phyloP scores from a whole-genome alignment of 2,888 invertebrate species.

The Diogma glabrata region DNA sequence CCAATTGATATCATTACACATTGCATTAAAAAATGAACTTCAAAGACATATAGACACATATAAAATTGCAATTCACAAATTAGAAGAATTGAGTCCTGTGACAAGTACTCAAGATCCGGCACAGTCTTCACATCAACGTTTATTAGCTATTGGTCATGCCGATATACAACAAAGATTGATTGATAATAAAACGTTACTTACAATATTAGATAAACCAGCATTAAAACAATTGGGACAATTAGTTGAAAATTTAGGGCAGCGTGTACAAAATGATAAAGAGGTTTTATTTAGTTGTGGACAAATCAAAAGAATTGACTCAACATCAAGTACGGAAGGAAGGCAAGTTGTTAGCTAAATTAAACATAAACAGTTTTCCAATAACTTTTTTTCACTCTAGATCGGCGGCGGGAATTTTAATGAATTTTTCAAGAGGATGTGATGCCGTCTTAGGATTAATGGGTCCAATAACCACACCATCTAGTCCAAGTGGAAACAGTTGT shows the following conservation, averaged over 20 bases:
- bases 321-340: constrained; percentile 51
- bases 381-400: constrained; percentile 38
- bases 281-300: constrained; percentile 62
- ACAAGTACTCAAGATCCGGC: constrained; percentile 61
- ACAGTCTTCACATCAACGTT: constrained; percentile 78
- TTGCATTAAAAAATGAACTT: constrained; percentile 72
- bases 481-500: constrained; percentile 41
- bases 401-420: constrained; percentile 59
- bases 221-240: constrained; percentile 62
- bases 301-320: constrained; percentile 49
- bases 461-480: constrained; percentile 37
- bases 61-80: constrained; percentile 73
- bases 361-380: not conserved
- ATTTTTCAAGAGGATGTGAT: constrained; percentile 61
- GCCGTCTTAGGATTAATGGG: constrained; percentile 67
- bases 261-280: constrained; percentile 86
- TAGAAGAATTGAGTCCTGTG: constrained; percentile 57
- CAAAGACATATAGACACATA: constrained; percentile 75
- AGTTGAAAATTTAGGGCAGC: constrained; percentile 54
- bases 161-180: constrained; percentile 85
- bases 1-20: constrained; percentile 63
- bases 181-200: constrained; percentile 81
- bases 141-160: constrained; percentile 67
- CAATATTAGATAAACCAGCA: constrained; percentile 70
- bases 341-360: constrained; percentile 23